A percentile compares a stretch with the other conserved stretches of the same genome.
Conservation (phyloP, 1,140 invertebrate genomes). For the Drosophila seguyi region DNA sequence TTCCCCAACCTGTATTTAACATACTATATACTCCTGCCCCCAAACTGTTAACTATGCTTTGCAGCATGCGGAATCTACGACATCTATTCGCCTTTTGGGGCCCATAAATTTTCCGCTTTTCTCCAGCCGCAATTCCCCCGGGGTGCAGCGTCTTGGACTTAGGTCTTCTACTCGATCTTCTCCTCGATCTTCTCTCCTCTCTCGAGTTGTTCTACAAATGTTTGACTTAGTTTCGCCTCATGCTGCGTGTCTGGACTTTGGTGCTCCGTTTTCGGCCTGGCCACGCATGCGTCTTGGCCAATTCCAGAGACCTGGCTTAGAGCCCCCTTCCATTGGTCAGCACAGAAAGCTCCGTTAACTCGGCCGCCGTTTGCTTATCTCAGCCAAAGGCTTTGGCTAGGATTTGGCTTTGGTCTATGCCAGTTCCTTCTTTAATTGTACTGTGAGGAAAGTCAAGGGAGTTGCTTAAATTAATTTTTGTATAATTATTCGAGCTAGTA, state of each 20-base stretch:
- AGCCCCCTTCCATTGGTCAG: neutral
- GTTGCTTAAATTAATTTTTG: neutral
- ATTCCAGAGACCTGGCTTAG: constrained; percentile 30
- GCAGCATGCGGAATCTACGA: constrained; percentile 57
- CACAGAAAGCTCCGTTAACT: constrained; percentile 63
- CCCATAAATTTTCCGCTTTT: constrained; percentile 77
- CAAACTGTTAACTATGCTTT: constrained; percentile 39
- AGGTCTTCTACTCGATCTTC: neutral
- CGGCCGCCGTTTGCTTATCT: constrained; percentile 63
- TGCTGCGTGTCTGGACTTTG: constrained; percentile 65
- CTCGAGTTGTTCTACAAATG: constrained; percentile 71
- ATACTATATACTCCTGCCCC: constrained; percentile 13
- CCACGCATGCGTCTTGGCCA: constrained; percentile 70
- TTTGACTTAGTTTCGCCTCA: constrained; percentile 77
- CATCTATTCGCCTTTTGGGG: constrained; percentile 70
- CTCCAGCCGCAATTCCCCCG: constrained; percentile 58
- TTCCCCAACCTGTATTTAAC: constrained; percentile 26
- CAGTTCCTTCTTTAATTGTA: constrained; percentile 9
- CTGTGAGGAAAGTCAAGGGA: neutral
- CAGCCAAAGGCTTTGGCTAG: constrained; percentile 48
- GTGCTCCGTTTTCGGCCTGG: constrained; percentile 26
- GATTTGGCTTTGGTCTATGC: constrained; percentile 21
- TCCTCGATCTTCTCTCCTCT: neutral
- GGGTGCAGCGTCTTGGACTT: constrained; percentile 23
- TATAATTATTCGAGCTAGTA: fast-evolving